Evolutionary conservation across 2,797 vertebrate species (phyloP).

Genomic region (Falco naumanni): DNA sequence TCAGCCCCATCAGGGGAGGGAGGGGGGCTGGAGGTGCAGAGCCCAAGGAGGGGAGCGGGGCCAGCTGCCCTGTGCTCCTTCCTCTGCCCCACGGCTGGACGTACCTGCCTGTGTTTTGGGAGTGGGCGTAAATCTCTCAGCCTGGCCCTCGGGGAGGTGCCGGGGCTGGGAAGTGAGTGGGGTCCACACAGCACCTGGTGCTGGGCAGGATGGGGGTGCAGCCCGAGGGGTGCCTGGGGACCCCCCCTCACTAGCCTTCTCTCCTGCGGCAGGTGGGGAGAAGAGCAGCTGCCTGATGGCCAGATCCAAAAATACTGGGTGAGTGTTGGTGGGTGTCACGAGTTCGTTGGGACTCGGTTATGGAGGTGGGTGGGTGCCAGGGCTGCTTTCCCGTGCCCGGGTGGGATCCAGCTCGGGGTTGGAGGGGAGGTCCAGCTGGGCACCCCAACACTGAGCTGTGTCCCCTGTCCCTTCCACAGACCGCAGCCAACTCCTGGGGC

Average conservation of each 20-base stretch:
- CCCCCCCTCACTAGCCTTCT: not conserved
- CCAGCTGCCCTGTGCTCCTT: not conserved
- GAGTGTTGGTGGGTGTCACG: not conserved
- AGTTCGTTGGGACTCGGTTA: fast-evolving
- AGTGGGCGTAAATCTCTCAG: not conserved
- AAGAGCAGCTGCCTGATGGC: slow-evolving; percentile 84
- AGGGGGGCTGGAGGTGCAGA: not conserved
- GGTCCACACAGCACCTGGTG: not conserved
- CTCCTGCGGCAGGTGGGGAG: slow-evolving; percentile 87
- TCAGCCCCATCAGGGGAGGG: not conserved
- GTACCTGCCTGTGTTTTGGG: not conserved
- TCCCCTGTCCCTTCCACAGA: slow-evolving; percentile 70
- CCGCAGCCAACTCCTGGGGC: slow-evolving; percentile 96
- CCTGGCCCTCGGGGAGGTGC: not conserved
- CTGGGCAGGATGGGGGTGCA: fast-evolving
- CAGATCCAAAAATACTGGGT: slow-evolving; percentile 92
- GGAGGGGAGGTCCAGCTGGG: fast-evolving
- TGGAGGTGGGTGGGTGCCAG: not conserved
- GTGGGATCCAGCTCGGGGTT: fast-evolving
- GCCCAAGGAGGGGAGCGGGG: fast-evolving
- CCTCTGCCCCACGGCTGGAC: not conserved
- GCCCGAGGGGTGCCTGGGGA: not conserved
- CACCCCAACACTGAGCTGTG: fast-evolving
- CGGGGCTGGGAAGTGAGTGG: fast-evolving
- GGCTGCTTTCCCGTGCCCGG: fast-evolving